Evolutionary conservation across 2,797 vertebrate genomes (phyloP).

Genomic region (Pyrocephalus nanus): DNA sequence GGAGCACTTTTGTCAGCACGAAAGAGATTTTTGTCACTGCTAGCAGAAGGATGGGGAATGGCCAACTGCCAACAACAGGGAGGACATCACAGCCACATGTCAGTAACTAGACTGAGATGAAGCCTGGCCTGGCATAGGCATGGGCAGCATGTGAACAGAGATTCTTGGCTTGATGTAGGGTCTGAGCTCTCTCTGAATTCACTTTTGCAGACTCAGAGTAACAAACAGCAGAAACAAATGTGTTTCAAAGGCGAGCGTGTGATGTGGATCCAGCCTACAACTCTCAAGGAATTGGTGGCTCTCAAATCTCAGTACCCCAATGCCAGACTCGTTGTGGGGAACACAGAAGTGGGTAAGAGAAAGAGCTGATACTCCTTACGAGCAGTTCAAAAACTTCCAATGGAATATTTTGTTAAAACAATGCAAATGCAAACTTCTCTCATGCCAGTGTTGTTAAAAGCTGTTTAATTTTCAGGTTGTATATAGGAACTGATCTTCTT

Average conservation of each 20-base stretch:
- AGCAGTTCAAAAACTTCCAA: not conserved
- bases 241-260: slow-evolving; percentile 83
- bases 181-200: not conserved
- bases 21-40: not conserved
- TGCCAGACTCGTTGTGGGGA: slow-evolving; percentile 90
- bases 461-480: not conserved
- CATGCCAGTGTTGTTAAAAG: not conserved
- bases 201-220: slow-evolving; percentile 72
- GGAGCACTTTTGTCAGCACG: not conserved
- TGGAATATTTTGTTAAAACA: not conserved
- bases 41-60: not conserved
- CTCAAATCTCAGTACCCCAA: slow-evolving; percentile 84
- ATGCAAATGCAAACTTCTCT: not conserved
- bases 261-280: slow-evolving; percentile 87
- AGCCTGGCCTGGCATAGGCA: not conserved
- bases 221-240: slow-evolving; percentile 71
- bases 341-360: slow-evolving; percentile 94
- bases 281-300: slow-evolving; percentile 80
- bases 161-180: not conserved
- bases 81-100: not conserved
- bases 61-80: not conserved
- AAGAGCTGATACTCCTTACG: not conserved
- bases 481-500: not conserved
- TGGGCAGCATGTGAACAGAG: not conserved
- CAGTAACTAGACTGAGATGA: not conserved